These are phyloP conservation scores for Alcis repandata DNA, from an alignment of 2,888 invertebrate genomes.

Conservation along the genomic window DNA sequence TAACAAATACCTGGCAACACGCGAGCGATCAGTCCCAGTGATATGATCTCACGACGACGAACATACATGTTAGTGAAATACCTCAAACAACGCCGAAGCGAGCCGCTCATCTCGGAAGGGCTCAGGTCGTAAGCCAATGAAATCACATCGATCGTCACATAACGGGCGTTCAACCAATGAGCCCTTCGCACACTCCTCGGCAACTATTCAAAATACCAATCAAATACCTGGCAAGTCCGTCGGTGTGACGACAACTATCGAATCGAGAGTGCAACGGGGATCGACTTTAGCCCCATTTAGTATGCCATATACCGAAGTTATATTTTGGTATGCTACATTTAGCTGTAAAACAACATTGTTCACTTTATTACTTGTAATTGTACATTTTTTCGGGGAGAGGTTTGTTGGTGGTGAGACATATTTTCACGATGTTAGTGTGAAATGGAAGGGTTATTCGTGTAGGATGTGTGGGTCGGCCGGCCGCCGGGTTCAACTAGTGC, in stretches of 20 bases:
- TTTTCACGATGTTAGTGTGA: slow-evolving; percentile 29
- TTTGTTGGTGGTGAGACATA: slow-evolving; percentile 43
- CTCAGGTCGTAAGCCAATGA: slow-evolving; percentile 57
- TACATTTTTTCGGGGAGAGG: slow-evolving; percentile 53
- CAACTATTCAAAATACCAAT: slow-evolving; percentile 84
- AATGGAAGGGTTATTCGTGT: slow-evolving; percentile 38
- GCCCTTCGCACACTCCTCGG: slow-evolving; percentile 49
- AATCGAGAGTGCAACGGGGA: slow-evolving; percentile 79
- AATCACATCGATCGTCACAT: slow-evolving; percentile 32
- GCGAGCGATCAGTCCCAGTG: slow-evolving; percentile 63
- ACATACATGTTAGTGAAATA: slow-evolving; percentile 72
- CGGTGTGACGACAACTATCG: slow-evolving; percentile 84
- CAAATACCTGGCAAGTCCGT: slow-evolving; percentile 85
- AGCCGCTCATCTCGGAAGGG: slow-evolving; percentile 61
- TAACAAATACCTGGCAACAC: slow-evolving; percentile 82
- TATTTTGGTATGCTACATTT: slow-evolving; percentile 83
- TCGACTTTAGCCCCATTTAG: slow-evolving; percentile 74
- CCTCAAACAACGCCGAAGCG: slow-evolving; percentile 78
- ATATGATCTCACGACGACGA: slow-evolving; percentile 62
- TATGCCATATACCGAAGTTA: slow-evolving; percentile 83
- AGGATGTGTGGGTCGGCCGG: slow-evolving; percentile 35
- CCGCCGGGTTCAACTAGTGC: slow-evolving; percentile 28
- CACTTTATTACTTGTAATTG: slow-evolving; percentile 80
- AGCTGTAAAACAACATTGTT: slow-evolving; percentile 85
- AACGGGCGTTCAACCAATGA: slow-evolving; percentile 60